phyloP scores from a whole-genome alignment of 1,140 invertebrate genomes.

The Drosophila sproati region DNA sequence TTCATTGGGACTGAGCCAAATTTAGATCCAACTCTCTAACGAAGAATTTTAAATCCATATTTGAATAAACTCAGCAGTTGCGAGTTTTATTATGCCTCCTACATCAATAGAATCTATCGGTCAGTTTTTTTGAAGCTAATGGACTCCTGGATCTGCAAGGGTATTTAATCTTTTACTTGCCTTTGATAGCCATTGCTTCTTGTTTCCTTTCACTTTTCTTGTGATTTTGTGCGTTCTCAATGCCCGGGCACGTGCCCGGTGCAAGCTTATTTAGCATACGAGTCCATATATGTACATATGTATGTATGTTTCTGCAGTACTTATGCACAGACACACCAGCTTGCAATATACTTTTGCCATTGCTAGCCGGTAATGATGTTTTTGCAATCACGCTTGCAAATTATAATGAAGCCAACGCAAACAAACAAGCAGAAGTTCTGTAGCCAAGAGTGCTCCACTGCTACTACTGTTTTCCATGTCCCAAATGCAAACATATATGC shows the following conservation, averaged over 20 bases:
- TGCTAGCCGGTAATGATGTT: conserved; percentile 42
- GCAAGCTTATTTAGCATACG: conserved; percentile 49
- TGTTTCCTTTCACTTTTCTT: neutral
- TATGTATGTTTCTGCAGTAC: conserved; percentile 1
- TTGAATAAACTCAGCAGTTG: too few species aligned
- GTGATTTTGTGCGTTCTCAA: conserved; percentile 54
- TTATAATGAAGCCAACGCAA: conserved; percentile 19
- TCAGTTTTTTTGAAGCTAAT: too few species aligned
- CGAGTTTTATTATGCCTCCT: too few species aligned
- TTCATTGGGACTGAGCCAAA: too few species aligned
- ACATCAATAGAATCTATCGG: too few species aligned
- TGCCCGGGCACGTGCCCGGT: conserved; percentile 38
- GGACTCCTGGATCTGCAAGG: too few species aligned
- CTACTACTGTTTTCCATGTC: neutral
- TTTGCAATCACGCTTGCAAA: conserved; percentile 40
- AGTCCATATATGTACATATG: too few species aligned
- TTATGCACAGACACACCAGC: neutral
- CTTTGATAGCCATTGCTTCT: neutral
- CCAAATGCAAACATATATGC: neutral
- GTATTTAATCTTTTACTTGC: too few species aligned
- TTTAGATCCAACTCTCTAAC: too few species aligned
- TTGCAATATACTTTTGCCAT: neutral
- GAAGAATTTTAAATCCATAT: too few species aligned
- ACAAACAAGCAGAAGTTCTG: conserved; percentile 27
- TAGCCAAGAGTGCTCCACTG: neutral